Evolutionary conservation across 2,113 vertebrate genomes (phyloP), one percentile per base, ranked within the genome.

Genomic region (Glaucomys volans): DNA sequence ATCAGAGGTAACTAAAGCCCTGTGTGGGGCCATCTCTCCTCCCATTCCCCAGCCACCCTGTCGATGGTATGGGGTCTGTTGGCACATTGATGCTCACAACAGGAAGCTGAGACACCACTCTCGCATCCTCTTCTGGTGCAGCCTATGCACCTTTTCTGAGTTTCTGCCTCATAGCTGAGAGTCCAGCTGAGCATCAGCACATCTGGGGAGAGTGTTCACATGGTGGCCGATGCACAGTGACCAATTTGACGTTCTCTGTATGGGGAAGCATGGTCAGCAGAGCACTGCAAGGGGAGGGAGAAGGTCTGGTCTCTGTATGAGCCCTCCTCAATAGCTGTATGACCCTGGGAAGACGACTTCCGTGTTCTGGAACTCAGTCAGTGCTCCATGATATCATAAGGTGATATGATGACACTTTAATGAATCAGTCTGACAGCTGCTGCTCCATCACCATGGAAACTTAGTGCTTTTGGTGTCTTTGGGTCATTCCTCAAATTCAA

Each of bases 21-120:
- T 54, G 0, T 22, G 1, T 8, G 24, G 44, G 3, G 66, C 14
- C 16, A 16, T 67, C 37, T 14, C 7, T 54, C 8, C 11, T 37
- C 13, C 74, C 5, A 0, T 10, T 8, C 5, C 16, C 7, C 2
- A 13, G 66, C 13, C 47, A 22, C 20, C 1, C 10, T 30, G 44
- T 18, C 12, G 0, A 13, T 12, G 7, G 3, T 44, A 30, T 32
- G 40, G 28, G 54, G 2, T 66, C 81, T 40, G 28, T 3, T 81
- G 76, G 44, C 5, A 42, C 52, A 14, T 20, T 67, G 37, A 62
- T 28, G 12, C 12, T 17, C 22, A 1, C 1, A 0, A 50, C 6
- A 37, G 30, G 89, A 85, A 91, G 7, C 1, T 47, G 42, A 90
- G 32, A 30, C 22, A 67, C 62, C 0, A 12, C 7, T 74, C 5